Evolutionary conservation across 2,888 invertebrate species (phyloP), one percentile per base, ranked within the genome.

Genomic region (Eledona agricola): DNA sequence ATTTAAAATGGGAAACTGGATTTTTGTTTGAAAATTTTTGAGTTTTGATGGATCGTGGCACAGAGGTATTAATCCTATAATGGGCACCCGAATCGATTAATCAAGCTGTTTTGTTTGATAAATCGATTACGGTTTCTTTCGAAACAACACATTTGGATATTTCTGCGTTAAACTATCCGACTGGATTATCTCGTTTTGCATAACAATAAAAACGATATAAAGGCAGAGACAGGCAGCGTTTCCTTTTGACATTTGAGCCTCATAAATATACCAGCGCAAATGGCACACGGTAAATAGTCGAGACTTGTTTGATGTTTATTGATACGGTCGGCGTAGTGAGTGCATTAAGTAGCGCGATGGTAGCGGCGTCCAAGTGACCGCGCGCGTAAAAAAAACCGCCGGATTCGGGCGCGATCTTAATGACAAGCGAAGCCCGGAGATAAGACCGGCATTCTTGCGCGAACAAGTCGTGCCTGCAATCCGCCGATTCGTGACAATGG

Each of bases 401-500:
- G 32, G 16, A 15, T 15, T 25, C 15, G 23, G 15, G 23, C 52
- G 49, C 35, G 53, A 60, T 60, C 57, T 59, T 55, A 61, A 61
- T 54, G 61, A 61, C 57, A 47, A 53, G 26, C 26, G 50, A 50
- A 43, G 43, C 28, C 20, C 12, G 50, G 16, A 37, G 47, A 54
- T 55, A 59, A 59, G 50, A 47, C 45, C 51, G 59, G 58, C 56
- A 59, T 58, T 58, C 59, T 52, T 57, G 46, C 35, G 61, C 52
- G 49, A 42, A 38, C 47, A 55, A 47, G 55, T 38, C 62, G 62
- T 60, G 62, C 49, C 56, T 57, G 58, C 53, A 60, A 51, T 55
- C 43, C 55, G 58, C 55, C 57, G 51, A 38, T 57, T 58, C 62
- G 62, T 63, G 60, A 63, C 60, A 59, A 57, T 51, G 51, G 47